phyloP scores from a whole-genome alignment of 2,113 vertebrate genomes.

The Daubentonia madagascariensis region DNA sequence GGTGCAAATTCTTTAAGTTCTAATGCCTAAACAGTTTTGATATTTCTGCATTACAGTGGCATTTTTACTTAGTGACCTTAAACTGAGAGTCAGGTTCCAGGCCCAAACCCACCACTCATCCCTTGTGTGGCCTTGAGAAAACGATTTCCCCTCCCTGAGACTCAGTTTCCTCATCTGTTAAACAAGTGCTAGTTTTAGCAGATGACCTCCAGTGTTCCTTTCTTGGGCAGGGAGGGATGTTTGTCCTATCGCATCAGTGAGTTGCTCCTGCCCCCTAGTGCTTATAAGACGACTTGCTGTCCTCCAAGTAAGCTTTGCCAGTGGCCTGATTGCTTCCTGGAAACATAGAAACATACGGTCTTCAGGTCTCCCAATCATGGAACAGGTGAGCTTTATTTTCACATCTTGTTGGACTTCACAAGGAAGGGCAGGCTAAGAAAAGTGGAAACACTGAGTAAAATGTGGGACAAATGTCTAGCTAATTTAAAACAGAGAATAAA shows the following conservation, averaged over 20 bases:
- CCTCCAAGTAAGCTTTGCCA: accelerated
- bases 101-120: neutral
- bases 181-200: neutral
- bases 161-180: slow-evolving; percentile 40
- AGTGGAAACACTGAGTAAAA: neutral
- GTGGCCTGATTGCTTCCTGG: neutral
- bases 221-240: accelerated
- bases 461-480: neutral
- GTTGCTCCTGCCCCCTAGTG: slow-evolving; percentile 83
- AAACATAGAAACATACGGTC: neutral
- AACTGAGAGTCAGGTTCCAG: neutral
- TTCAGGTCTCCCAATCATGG: neutral
- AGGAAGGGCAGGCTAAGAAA: neutral
- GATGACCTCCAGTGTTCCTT: neutral
- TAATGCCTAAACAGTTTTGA: neutral
- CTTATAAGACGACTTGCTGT: accelerated
- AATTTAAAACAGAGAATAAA: neutral
- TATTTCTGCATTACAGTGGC: neutral
- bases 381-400: neutral
- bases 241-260: slow-evolving; percentile 24
- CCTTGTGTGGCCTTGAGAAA: neutral
- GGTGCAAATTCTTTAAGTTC: neutral
- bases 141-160: neutral
- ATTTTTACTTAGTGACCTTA: neutral
- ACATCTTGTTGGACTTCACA: neutral